phyloP scores from a whole-genome alignment of 2,888 invertebrate species.

The Calliopum simillimum region DNA sequence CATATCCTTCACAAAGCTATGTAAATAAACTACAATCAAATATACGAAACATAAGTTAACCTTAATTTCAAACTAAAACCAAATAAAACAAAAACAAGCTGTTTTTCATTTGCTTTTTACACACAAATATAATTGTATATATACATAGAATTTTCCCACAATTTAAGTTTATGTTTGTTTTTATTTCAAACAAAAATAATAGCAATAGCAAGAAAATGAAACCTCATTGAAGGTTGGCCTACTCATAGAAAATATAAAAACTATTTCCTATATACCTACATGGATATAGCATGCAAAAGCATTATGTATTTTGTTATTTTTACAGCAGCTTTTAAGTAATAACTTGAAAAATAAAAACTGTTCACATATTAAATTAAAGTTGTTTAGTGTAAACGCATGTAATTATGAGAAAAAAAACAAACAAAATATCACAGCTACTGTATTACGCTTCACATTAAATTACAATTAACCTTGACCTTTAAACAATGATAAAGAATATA shows the following conservation, averaged over 20 bases:
- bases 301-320: constrained; percentile 12
- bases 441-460: constrained; percentile 20
- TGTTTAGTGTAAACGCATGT: constrained; percentile 37
- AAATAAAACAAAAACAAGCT: too few relatives aligned
- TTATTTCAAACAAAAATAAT: background rate
- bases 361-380: constrained; percentile 8
- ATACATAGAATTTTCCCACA: constrained; percentile 27
- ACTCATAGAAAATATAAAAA: background rate
- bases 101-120: too few relatives aligned
- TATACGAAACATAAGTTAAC: too few relatives aligned
- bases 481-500: constrained; percentile 52
- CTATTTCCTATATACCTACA: constrained; percentile 35
- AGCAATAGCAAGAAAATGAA: constrained; percentile 42
- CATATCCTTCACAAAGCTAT: background rate
- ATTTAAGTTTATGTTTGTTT: constrained; percentile 20
- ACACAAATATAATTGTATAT: too few relatives aligned
- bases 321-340: constrained; percentile 2
- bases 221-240: constrained; percentile 44
- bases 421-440: constrained; percentile 14
- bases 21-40: background rate
- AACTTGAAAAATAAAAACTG: constrained; percentile 6
- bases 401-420: constrained; percentile 54
- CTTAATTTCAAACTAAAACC: too few relatives aligned
- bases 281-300: constrained; percentile 3
- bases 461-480: constrained; percentile 58